phyloP scores from a whole-genome alignment of 2,888 invertebrate species.

The Synergus laeviventris region DNA sequence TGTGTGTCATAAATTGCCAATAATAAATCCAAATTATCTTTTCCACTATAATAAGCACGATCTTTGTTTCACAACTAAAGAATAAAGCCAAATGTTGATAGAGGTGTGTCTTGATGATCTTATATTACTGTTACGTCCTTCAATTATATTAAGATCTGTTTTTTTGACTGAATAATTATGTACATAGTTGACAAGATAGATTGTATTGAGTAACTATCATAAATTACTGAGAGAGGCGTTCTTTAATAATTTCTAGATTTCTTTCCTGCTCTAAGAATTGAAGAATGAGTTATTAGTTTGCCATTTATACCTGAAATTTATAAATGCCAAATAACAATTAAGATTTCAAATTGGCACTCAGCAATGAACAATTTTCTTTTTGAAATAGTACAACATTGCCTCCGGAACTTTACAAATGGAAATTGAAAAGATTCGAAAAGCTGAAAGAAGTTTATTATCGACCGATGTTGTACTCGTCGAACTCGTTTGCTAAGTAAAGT shows the following conservation, averaged over 20 bases:
- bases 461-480: constrained; percentile 23
- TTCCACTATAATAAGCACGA: not conserved
- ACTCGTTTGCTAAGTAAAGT: constrained; percentile 28
- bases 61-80: not conserved
- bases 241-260: too few relatives aligned
- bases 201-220: too few relatives aligned
- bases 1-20: not conserved
- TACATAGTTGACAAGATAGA: not conserved
- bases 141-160: not conserved
- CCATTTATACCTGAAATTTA: too few relatives aligned
- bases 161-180: not conserved
- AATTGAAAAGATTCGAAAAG: not conserved
- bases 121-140: not conserved
- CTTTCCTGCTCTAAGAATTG: too few relatives aligned
- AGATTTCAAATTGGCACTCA: not conserved
- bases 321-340: constrained; percentile 4
- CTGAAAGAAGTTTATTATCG: not conserved
- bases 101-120: not conserved
- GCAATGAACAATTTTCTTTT: not conserved
- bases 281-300: too few relatives aligned
- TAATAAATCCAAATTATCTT: not conserved
- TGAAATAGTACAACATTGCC: not conserved
- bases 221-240: too few relatives aligned
- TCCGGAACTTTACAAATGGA: not conserved
- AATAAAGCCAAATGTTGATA: not conserved